Evolutionary conservation across 1,140 invertebrate species (phyloP).

Genomic region (Melitaea cinxia): DNA sequence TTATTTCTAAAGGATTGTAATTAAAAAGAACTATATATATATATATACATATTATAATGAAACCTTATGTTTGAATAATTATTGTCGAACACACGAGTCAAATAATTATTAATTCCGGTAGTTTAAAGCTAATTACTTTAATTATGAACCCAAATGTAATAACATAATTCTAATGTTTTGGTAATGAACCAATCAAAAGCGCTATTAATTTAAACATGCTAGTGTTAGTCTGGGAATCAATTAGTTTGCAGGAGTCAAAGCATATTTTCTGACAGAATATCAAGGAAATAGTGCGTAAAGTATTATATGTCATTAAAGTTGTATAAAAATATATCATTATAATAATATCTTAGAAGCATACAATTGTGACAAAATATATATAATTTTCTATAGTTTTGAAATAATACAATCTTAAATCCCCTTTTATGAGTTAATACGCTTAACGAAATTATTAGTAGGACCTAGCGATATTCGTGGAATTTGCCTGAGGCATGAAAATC

Average conservation of each 20-base stretch:
- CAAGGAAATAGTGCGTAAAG: too few relatives aligned
- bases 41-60: too few relatives aligned
- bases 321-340: too few relatives aligned
- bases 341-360: too few relatives aligned
- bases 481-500: slow-evolving; percentile 22
- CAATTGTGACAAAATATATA: too few relatives aligned
- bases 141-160: not conserved
- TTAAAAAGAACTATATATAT: too few relatives aligned
- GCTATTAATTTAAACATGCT: not conserved
- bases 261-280: too few relatives aligned
- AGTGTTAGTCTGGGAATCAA: not conserved
- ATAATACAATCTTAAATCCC: not conserved
- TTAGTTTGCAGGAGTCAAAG: not conserved
- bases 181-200: not conserved
- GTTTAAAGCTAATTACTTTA: not conserved
- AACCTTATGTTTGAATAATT: too few relatives aligned
- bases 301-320: too few relatives aligned
- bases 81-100: not conserved
- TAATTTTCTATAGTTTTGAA: not conserved
- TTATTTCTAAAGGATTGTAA: too few relatives aligned
- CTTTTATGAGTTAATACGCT: not conserved
- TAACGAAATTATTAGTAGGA: not conserved
- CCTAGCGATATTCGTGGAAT: slow-evolving; percentile 20
- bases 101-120: not conserved
- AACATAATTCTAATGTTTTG: not conserved